These are phyloP conservation scores for Catharus minimus DNA, from an alignment of 2,113 vertebrate genomes.

Conservation along the genomic window DNA sequence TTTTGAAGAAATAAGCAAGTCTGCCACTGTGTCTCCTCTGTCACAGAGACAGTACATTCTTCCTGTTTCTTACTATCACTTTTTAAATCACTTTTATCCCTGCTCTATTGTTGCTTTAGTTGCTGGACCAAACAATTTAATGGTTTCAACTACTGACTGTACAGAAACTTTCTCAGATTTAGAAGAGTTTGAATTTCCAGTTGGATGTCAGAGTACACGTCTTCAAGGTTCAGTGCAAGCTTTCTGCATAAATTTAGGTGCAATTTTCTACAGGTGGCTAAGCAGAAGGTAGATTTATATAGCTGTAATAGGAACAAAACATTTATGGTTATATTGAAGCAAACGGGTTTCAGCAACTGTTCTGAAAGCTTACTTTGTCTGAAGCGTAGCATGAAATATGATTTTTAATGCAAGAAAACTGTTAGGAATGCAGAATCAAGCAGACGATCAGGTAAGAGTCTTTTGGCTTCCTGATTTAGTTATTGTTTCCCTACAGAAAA, in stretches of 20 bases:
- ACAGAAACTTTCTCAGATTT: neutral
- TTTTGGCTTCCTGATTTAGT: neutral
- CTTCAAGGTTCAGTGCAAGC: neutral
- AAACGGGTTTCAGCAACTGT: neutral
- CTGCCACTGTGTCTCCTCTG: neutral
- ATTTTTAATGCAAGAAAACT: neutral
- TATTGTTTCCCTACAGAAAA: neutral
- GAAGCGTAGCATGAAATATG: neutral
- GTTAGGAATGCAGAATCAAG: neutral
- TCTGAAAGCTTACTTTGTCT: neutral
- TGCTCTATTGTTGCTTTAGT: neutral
- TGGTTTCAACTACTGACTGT: neutral
- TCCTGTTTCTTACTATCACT: neutral
- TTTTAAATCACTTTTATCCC: neutral
- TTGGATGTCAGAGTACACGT: neutral
- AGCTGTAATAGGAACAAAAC: conserved; percentile 13
- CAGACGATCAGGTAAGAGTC: neutral
- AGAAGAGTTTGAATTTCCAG: neutral
- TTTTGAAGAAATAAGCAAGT: neutral
- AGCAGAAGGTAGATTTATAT: conserved; percentile 22
- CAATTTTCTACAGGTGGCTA: conserved; percentile 15
- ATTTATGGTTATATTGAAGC: neutral
- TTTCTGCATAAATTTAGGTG: neutral
- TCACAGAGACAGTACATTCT: neutral
- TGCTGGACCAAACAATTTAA: neutral